A percentile compares a stretch with the other conserved stretches of the same genome.
phyloP scores from a whole-genome alignment of 2,797 vertebrate genomes.

The Smutsia temminckii region DNA sequence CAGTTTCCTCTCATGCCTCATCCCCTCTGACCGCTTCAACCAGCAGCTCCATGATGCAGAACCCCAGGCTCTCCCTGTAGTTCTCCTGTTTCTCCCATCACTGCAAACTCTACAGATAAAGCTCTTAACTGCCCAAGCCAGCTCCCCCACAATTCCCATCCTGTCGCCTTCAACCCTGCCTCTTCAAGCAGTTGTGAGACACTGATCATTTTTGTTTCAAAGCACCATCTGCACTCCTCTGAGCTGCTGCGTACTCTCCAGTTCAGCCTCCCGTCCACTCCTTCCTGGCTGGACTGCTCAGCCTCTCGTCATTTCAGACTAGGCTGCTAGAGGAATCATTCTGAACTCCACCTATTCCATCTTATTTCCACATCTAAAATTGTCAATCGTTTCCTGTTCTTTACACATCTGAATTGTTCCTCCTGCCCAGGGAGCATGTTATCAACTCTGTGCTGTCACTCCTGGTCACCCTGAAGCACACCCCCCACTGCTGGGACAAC shows the following conservation, averaged over 20 bases:
- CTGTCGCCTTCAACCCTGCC: background rate
- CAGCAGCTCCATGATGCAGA: background rate
- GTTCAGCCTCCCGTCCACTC: background rate
- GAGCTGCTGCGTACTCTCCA: background rate
- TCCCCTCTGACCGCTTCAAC: background rate
- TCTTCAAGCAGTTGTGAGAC: background rate
- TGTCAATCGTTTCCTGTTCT: background rate
- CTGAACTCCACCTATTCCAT: background rate
- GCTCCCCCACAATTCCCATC: background rate
- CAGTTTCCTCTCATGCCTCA: background rate
- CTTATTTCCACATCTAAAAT: background rate
- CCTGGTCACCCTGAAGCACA: background rate
- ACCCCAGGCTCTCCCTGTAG: background rate
- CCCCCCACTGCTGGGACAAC: rapidly evolving
- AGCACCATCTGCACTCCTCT: background rate
- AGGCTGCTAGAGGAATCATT: background rate
- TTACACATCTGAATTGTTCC: background rate
- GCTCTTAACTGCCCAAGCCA: no score
- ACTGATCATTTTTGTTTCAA: background rate
- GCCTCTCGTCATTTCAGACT: background rate
- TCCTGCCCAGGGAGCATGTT: background rate
- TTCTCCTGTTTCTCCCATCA: background rate
- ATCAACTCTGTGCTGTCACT: background rate
- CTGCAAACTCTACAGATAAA: background rate
- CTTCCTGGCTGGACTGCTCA: background rate